Evolutionary conservation across 2,113 vertebrate genomes (phyloP), one percentile per base, ranked within the genome.

Genomic region (Callospermophilus lateralis): DNA sequence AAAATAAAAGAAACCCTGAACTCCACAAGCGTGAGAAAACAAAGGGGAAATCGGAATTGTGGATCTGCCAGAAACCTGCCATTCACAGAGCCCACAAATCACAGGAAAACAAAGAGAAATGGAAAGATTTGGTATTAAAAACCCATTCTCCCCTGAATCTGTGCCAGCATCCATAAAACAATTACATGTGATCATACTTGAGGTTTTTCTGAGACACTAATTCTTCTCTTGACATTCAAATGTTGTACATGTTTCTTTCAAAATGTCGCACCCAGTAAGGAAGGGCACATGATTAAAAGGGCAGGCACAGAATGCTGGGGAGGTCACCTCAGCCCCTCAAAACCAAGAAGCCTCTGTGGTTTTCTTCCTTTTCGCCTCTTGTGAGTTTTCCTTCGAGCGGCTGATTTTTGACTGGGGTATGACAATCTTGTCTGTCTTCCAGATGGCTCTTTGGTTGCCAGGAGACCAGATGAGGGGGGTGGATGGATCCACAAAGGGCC

Each of bases 61-160:
- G 95, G 86, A 77, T 97, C 89, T 97, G 96, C 97, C 97, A 98
- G 98, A 87, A 97, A 98, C 90, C 96, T 97, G 97, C 97, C 97
- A 95, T 93, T 97, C 97, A 96, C 7, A 16, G 84, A 96, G 85
- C 89, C 95, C 95, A 94, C 97, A 97, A 97, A 96, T 98, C 98
- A 96, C 96, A 83, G 92, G 90, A 95, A 98, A 97, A 98, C 98
- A 98, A 98, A 98, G 95, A 96, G 95, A 96, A 98, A 97, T 97
- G 93, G 97, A 97, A 97, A 97, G 96, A 97, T 97, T 97, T 58
- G 96, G 96, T 98, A 97, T 97, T 98, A 98, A 98, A 97, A 98
- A 96, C 92, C 97, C 97, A 96, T 97, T 97, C 96, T 97, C 80
- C 95, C 96, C 96, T 98, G 97, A 97, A 97, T 77, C 78, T 15